These are phyloP conservation scores for Lepilemur septentrionalis DNA, from an alignment of 2,797 vertebrate species.

Conservation along the genomic window DNA sequence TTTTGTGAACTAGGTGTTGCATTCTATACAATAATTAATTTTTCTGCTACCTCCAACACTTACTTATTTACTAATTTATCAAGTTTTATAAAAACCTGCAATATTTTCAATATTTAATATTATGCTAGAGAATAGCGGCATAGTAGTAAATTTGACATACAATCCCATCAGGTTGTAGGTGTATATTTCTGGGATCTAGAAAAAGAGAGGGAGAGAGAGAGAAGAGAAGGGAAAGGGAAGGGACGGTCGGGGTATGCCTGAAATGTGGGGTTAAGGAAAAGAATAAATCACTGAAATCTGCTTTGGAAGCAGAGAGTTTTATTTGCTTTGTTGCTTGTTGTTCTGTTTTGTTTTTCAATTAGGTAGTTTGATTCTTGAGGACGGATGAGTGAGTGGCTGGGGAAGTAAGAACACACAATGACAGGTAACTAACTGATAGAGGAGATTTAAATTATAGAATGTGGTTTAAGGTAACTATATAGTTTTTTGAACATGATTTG, in stretches of 20 bases:
- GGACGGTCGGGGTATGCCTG: accelerated
- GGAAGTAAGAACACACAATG: not conserved
- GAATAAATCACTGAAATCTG: not conserved
- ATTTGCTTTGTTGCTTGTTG: not conserved
- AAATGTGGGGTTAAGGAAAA: not conserved
- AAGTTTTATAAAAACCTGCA: not conserved
- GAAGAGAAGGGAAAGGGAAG: not conserved
- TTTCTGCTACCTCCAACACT: accelerated
- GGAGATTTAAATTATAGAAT: not conserved
- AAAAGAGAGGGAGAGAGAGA: not conserved
- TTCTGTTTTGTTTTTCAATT: not conserved
- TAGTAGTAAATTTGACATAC: not conserved
- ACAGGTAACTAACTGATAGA: not conserved
- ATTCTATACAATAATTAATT: not conserved
- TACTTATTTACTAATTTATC: not conserved
- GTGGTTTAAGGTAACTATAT: not conserved
- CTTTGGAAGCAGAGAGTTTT: not conserved
- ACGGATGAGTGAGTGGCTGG: not conserved
- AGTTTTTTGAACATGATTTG: not conserved
- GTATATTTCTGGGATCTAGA: not conserved
- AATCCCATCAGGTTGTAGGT: not conserved
- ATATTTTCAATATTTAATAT: too few species aligned
- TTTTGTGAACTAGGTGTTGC: not conserved
- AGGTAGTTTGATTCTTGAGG: not conserved
- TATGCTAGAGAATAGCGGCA: not conserved